Conservation (phyloP, 2,113 vertebrate species). For the Etia nguti region DNA sequence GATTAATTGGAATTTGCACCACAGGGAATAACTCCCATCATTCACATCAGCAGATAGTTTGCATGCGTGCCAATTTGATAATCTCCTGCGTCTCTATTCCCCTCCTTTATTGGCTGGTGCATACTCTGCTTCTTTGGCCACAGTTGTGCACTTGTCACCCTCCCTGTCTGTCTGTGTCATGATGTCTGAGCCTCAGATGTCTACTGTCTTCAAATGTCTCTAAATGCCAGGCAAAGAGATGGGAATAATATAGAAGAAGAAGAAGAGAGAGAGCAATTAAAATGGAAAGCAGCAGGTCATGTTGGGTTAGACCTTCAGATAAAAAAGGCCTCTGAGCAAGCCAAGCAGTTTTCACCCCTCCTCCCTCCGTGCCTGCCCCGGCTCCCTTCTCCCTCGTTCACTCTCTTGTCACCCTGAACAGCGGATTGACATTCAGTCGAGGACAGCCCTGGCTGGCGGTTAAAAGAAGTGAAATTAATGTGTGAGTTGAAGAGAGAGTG, state of each 20-base stretch:
- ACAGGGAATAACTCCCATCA: conserved; percentile 40
- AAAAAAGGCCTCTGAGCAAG: conserved; percentile 31
- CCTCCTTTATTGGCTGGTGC: background rate
- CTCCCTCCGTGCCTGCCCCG: background rate
- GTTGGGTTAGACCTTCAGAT: conserved; percentile 51
- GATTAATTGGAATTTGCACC: conserved; percentile 52
- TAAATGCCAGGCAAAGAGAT: conserved; percentile 42
- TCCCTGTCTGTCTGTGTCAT: background rate
- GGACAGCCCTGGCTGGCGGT: conserved; percentile 64
- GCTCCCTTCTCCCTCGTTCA: conserved; percentile 29
- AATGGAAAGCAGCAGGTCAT: conserved; percentile 52
- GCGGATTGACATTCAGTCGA: conserved; percentile 67
- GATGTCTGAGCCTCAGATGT: conserved; percentile 25
- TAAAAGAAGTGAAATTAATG: conserved; percentile 72
- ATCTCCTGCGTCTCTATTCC: background rate
- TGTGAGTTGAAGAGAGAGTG: conserved; percentile 49
- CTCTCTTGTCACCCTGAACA: conserved; percentile 60
- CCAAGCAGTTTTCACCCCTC: conserved; percentile 9
- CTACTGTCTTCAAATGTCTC: conserved; percentile 34
- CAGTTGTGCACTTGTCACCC: conserved; percentile 1
- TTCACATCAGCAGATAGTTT: conserved; percentile 30
- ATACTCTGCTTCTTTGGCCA: background rate
- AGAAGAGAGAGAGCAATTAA: conserved; percentile 37
- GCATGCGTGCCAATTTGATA: conserved; percentile 14
- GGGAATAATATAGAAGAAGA: conserved; percentile 24